phyloP scores from a whole-genome alignment of 2,888 invertebrate species.

The Bellardia pandia region DNA sequence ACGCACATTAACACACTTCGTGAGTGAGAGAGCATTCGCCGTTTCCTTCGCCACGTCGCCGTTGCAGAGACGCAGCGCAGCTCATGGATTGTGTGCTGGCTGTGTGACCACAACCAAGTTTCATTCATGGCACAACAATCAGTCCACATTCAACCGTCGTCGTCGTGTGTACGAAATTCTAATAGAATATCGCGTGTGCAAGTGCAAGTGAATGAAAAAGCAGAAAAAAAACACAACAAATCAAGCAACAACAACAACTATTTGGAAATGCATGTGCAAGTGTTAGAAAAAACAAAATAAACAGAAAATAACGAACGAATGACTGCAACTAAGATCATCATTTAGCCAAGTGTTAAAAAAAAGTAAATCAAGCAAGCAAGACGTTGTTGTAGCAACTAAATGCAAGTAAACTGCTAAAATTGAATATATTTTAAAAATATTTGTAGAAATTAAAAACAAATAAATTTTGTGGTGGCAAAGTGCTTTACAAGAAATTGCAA shows the following conservation, averaged over 20 bases:
- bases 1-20: constrained; percentile 47
- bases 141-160: constrained; percentile 81
- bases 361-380: constrained; percentile 2
- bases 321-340: constrained; percentile 50
- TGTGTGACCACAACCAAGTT: constrained; percentile 77
- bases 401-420: not conserved
- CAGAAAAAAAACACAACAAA: constrained; percentile 27
- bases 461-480: not conserved
- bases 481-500: not conserved
- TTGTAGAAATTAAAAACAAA: not conserved
- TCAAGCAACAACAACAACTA: constrained; percentile 24
- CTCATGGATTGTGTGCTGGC: constrained; percentile 35
- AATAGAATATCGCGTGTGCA: constrained; percentile 64
- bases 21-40: constrained; percentile 42
- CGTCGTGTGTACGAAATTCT: constrained; percentile 74
- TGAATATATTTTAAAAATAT: not conserved
- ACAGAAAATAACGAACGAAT: constrained; percentile 45
- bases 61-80: constrained; percentile 28
- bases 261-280: constrained; percentile 60
- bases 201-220: constrained; percentile 58
- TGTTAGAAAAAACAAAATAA: constrained; percentile 23
- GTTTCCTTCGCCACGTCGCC: constrained; percentile 11
- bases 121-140: constrained; percentile 81
- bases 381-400: not conserved
- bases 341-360: constrained; percentile 10